Percentiles rank a stretch among this genome's conserved stretches.
These are phyloP conservation scores for Lycodopsis pacificus DNA, from an alignment of 2,797 vertebrate species.

Conservation along the genomic window DNA sequence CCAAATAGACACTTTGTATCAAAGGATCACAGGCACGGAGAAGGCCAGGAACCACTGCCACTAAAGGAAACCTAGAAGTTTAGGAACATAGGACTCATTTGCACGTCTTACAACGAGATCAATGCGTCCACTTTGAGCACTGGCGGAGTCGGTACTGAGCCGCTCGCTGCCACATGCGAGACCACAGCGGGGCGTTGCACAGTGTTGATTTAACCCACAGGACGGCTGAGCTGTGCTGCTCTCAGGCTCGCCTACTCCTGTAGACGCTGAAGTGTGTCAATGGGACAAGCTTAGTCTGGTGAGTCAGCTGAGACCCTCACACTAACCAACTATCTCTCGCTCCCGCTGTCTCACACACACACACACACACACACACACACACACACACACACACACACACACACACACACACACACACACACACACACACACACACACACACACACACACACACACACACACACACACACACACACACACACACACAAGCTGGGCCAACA, in stretches of 20 bases:
- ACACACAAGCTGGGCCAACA: conserved; percentile 41
- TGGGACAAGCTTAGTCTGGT: conserved; percentile 55
- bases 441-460: conserved; percentile 40
- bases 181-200: conserved; percentile 64
- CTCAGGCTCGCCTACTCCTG: conserved; percentile 35
- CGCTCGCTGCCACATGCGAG: conserved; percentile 47
- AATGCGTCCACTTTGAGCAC: conserved; percentile 15
- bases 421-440: conserved; percentile 42
- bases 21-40: neutral
- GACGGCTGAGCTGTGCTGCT: conserved; percentile 57
- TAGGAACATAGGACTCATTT: conserved; percentile 15
- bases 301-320: conserved; percentile 43
- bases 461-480: conserved; percentile 44
- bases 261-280: conserved; percentile 76
- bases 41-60: neutral
- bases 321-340: conserved; percentile 1
- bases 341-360: conserved; percentile 30
- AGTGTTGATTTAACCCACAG: conserved; percentile 58
- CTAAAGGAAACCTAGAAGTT: neutral
- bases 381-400: conserved; percentile 34
- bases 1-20: neutral
- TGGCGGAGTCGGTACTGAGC: conserved; percentile 1
- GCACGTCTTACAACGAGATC: conserved; percentile 27
- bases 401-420: conserved; percentile 36
- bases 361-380: conserved; percentile 38